Percentiles rank a stretch among this genome's conserved stretches.
phyloP scores from a whole-genome alignment of 2,888 invertebrate species.

The Odontocerum albicorne region DNA sequence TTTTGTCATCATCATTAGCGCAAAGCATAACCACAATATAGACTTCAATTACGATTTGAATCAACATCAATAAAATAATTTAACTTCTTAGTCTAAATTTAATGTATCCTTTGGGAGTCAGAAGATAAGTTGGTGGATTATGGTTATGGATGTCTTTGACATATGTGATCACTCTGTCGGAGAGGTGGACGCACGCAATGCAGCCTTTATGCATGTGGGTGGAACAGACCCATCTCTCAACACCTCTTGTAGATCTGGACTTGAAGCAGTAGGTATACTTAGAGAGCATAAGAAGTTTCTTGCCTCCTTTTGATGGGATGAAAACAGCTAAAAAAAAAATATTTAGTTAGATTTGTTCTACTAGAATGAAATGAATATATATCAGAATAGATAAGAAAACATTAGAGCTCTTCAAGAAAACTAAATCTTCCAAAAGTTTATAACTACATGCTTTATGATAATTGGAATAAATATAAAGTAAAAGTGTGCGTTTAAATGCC shows the following conservation, averaged over 20 bases:
- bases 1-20: too few species aligned
- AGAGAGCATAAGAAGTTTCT: neutral
- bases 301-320: slow-evolving; percentile 1
- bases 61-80: neutral
- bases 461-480: too few species aligned
- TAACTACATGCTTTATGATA: too few species aligned
- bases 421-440: too few species aligned
- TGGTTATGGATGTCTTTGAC: neutral
- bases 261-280: neutral
- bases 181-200: neutral
- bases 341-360: too few species aligned
- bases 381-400: too few species aligned
- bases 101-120: slow-evolving; percentile 1
- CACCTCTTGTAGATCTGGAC: neutral
- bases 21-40: too few species aligned
- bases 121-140: neutral
- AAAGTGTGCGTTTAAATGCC: too few species aligned
- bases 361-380: too few species aligned
- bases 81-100: neutral
- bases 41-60: too few species aligned
- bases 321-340: slow-evolving; percentile 7
- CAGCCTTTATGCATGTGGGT: slow-evolving; percentile 7
- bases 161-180: neutral
- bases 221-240: slow-evolving; percentile 5
- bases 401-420: too few species aligned